Base-by-base conservation (phyloP, 2,113 vertebrate species). In the Salvelinus alpinus region DNA sequence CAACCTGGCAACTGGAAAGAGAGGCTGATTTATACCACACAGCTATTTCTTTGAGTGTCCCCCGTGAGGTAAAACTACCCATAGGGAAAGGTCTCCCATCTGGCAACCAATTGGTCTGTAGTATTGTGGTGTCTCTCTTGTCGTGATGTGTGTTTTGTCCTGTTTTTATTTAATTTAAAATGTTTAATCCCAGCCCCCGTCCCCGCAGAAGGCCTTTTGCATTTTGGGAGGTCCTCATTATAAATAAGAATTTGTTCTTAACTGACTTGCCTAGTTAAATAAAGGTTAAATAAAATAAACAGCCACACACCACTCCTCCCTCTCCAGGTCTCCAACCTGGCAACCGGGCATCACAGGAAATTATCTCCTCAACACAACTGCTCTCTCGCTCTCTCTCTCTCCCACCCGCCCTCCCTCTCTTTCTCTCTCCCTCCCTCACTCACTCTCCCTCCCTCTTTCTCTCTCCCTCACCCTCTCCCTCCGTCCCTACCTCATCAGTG, bases 1-100 rank as follows among this genome's bases (percentile, higher is more conserved):
- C 48, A 51, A 51, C 11, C 48, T 51, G 48, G 48, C 48, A 20
- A 60, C n/a, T n/a, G 18, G 4, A 60, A 1, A 31, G 12, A 71
- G 75, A 76, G 57, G 62, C 80, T 86, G 68, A 34, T 84, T 84
- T 88, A 75, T 14, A n/a, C n/a, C 25, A 25, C 38, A 44, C 71
- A 27, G 75, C 44, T 27, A 51, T 51, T 51, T 54, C 12, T 54
- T 73, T 81, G 38, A 44, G 38, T 76, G 66, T 48, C 69, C 74
- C 66, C 80, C 64, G 22, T 73, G 48, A 51, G 51, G 71, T 65
- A 75, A 51, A 27, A 14, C 0, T 9, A 38, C 7, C 48, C 27
- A 8, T 77, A 64, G 80, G 78, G 82, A 80, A 70, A n/a, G 69
- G 14, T 72, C 54, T 75, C 72, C 27, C 74, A 74, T 71, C 31